Evolutionary conservation across 2,888 invertebrate species (phyloP).

Genomic region (Sarcophaga carnaria): DNA sequence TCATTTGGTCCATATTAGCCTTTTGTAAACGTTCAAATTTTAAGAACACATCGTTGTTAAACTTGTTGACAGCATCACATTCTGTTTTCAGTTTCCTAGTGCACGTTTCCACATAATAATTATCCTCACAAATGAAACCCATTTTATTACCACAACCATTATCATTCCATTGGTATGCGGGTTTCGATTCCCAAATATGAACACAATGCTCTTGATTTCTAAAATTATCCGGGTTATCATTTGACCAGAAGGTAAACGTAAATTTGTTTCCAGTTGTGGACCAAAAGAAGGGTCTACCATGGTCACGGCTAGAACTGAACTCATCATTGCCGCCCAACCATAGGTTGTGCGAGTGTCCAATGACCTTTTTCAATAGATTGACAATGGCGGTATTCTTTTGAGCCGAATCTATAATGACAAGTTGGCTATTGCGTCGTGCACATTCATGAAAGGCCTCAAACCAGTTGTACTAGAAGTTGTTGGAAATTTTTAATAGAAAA

Average conservation of each 20-base stretch:
- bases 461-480: slow-evolving; percentile 38
- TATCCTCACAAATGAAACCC: slow-evolving; percentile 45
- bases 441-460: slow-evolving; percentile 34
- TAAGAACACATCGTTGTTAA: no score
- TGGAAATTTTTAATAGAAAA: background rate
- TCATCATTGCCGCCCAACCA: background rate
- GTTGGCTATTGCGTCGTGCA: background rate
- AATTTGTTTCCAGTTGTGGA: slow-evolving; percentile 25
- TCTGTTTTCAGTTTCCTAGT: background rate
- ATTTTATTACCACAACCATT: background rate
- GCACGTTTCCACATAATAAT: background rate
- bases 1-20: no score
- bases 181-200: slow-evolving; percentile 13
- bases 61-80: background rate
- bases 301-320: slow-evolving; percentile 1
- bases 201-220: slow-evolving; percentile 11
- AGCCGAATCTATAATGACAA: no score
- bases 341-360: slow-evolving; percentile 16
- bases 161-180: slow-evolving; percentile 38
- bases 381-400: no score
- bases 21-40: background rate
- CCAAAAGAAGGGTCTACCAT: slow-evolving; percentile 3
- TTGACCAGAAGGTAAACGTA: slow-evolving; percentile 26
- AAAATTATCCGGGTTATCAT: slow-evolving; percentile 11
- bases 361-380: no score